Conservation (phyloP, 2,888 invertebrate species). For the Copidosoma aretas region DNA sequence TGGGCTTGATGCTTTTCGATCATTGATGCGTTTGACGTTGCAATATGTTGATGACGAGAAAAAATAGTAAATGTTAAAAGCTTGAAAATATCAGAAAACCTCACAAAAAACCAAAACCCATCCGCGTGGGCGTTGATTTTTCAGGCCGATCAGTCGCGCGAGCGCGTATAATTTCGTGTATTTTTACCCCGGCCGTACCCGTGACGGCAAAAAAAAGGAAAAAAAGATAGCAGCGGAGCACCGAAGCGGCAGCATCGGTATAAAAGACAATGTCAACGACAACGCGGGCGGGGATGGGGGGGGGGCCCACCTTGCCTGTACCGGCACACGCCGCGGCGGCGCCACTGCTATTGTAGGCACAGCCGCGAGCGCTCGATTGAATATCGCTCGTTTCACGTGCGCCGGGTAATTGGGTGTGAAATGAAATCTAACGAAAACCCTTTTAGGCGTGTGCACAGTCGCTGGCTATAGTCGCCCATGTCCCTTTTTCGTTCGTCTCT, state of each 20-base stretch:
- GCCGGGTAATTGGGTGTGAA: conserved; percentile 61
- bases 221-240: conserved; percentile 9
- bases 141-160: not conserved
- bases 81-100: too few relatives aligned
- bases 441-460: conserved; percentile 62
- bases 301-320: too few relatives aligned
- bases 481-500: not conserved
- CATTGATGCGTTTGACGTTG: too few relatives aligned
- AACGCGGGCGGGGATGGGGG: not conserved
- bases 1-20: too few relatives aligned
- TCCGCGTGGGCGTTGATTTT: not conserved
- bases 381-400: conserved; percentile 47
- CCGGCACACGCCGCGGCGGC: too few relatives aligned
- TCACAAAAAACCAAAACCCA: too few relatives aligned
- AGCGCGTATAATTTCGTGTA: conserved; percentile 24
- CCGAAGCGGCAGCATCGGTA: not conserved
- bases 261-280: conserved; percentile 20
- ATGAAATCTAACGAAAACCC: conserved; percentile 63
- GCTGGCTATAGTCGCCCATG: conserved; percentile 34
- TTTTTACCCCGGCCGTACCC: conserved; percentile 23
- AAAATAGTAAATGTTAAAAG: too few relatives aligned
- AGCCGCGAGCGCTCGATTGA: conserved; percentile 32
- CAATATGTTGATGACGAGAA: too few relatives aligned
- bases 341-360: not conserved
- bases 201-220: not conserved